Evolutionary conservation across 2,113 vertebrate species (phyloP), one percentile per base, ranked within the genome.

Genomic region (Silurus asotus): DNA sequence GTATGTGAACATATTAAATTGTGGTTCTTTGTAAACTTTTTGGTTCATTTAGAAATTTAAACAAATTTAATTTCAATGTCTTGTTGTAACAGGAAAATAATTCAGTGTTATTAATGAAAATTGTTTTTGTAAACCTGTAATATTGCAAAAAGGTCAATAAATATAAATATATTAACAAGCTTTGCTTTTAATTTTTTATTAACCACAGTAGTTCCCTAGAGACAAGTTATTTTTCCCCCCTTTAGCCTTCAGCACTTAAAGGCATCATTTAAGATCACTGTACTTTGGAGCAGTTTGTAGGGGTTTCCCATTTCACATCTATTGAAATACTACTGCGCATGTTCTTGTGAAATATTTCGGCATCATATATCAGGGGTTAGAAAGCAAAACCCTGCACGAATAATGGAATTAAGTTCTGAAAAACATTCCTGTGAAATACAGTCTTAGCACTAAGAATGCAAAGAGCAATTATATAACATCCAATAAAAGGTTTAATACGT

Each of bases 261-360:
- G 13, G 7, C 75, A 77, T 77, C 23, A 53, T 25, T 77, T 37
- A 37, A 74, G 58, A 84, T 88, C 82, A 85, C 25, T 83, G 67
- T 85, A 79, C 51, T 84, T 14, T 23, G 81, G n/a, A 82, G 45
- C 8, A 72, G 37, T 80, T 72, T 37, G 55, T 61, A 86, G 10
- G 28, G 61, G 28, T n/a, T 55, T 86, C 81, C 59, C 48, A 59
- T 80, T 82, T 83, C 49, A 80, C 56, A 4, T 79, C 55, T 48
- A 45, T 49, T 85, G 84, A 78, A 82, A 82, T 56, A n/a, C n/a
- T n/a, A n/a, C n/a, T n/a, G 62, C 69, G 37, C n/a, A 75, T 13
- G 69, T 75, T 75, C 23, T 80, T 79, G 15, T 62, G 72, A 84
- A 86, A 88, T 86, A 84, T 17, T 83, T 58, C 20, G 25, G 37